Base-by-base conservation (phyloP, 1,140 invertebrate species). In the Scaptodrosophila lebanonensis region DNA sequence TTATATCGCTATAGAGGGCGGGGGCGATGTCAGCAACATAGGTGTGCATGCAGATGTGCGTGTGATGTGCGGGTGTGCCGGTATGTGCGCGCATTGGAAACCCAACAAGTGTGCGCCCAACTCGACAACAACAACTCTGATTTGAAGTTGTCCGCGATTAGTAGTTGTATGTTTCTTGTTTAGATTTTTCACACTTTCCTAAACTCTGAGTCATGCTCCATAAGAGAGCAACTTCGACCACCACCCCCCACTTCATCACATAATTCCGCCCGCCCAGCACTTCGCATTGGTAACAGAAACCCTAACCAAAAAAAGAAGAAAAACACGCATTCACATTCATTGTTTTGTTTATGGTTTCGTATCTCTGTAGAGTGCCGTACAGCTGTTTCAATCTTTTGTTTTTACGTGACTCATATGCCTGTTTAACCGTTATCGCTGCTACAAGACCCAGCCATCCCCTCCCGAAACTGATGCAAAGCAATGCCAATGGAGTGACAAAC, bases 41-140 rank as follows among this genome's bases (percentile, higher is more conserved):
- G 35, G 33, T 49, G 50, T 66, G 44, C 33, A 40, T 66, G 51
- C 22, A 45, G 32, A 3, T 33, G 32, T 33, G 32, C 12, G 12
- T 33, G 8, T 25, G 22, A n/a, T 33, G 40, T 22, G 16, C 22
- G 39, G 32, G 33, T 22, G 32, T 33, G 53, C 42, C 40, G 57
- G 40, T 48, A 30, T 30, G 12, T 13, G 17, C 9, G 5, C 15
- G 43, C 30, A 44, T 38, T 68, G 27, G 75, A 82, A 82, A 66
- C 75, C 75, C 75, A 82, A 82, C 75, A 82, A 82, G 75, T 82
- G 75, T 70, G 58, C 47, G 72, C 67, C 71, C 69, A 56, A 79
- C 51, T 66, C 73, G 44, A 56, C 48, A 38, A 47, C n/a, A 33
- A 35, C 49, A 47, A 51, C 35, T 38, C 17, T 75, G 70, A 82